Percentiles rank a stretch among this genome's conserved stretches.
Evolutionary conservation across 2,797 vertebrate genomes (phyloP).

Genomic region (Ibycter americanus): DNA sequence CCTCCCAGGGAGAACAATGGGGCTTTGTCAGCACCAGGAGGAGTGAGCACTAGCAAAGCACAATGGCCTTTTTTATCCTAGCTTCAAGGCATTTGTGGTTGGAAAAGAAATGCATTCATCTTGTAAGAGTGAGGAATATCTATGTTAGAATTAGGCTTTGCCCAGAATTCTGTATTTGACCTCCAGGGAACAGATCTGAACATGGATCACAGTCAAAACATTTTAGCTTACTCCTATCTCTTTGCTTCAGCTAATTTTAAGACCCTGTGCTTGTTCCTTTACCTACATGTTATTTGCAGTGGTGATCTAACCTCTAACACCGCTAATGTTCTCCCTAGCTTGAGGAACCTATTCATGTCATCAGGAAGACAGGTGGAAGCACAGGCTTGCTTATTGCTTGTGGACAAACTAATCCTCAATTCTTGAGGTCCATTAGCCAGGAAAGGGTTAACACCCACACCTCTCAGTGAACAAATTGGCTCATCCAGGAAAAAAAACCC

Average conservation of each 20-base stretch:
- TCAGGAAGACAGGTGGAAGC: background rate
- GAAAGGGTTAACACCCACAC: constrained; percentile 70
- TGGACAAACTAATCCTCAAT: constrained; percentile 17
- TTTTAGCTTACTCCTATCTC: background rate
- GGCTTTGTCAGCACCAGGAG: constrained; percentile 21
- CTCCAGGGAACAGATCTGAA: background rate
- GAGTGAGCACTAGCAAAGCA: background rate
- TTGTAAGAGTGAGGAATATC: background rate
- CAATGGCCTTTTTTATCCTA: constrained; percentile 15
- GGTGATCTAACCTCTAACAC: background rate
- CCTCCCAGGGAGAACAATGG: background rate
- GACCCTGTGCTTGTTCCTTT: background rate
- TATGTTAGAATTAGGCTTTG: constrained; percentile 3
- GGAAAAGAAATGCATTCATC: constrained; percentile 46
- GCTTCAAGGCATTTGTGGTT: constrained; percentile 19
- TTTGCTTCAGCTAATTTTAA: background rate
- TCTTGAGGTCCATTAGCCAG: constrained; percentile 2
- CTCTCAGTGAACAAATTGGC: constrained; percentile 76
- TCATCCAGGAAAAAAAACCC: constrained; percentile 69
- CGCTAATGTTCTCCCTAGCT: background rate
- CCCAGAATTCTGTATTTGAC: background rate
- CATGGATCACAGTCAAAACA: background rate
- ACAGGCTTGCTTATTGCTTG: background rate
- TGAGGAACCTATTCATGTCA: background rate
- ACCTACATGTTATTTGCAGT: background rate